Base-by-base conservation (phyloP, 2,797 vertebrate genomes). In the Xiphorhynchus erythropygius region DNA sequence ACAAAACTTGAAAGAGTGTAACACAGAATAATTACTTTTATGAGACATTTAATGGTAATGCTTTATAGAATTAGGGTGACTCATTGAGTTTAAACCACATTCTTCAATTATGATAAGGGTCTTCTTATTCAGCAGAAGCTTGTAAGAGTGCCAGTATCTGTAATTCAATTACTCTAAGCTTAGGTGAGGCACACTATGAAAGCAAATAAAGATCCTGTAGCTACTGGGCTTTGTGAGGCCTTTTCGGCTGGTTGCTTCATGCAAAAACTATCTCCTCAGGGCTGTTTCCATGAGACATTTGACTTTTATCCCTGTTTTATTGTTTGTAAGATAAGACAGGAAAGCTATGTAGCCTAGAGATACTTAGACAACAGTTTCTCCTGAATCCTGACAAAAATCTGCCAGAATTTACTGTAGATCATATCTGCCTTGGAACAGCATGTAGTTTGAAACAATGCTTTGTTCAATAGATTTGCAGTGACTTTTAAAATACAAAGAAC, bases 321-420 rank as follows among this genome's bases (percentile, higher is more conserved):
- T 6, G 3, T 63, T 55, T 65, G 5, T 32, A 62, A 60, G 7
- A 25, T 47, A 59, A 82, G 11, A 23, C 3, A 50, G 12, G 32
- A 70, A 83, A 70, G 5, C 23, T 70, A 4, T 44, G 19, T 24
- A 56, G 13, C 42, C 27, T 39, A 65, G 27, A 84, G 41, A 55
- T 33, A 39, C 9, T 62, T 65, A 57, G 75, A 69, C 11, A 79
- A 60, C 24, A 75, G 5, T 50, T 67, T 63, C 21, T 80, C 25
- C 47, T 49, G 12, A 9, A 35, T 52, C 44, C 24, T 73, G n/a
- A 47, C 7, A 73, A 83, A 83, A 67, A 53, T 19, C 14, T 16
- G 3, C 2, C 1, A 0, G 17, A 42, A 70, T 2, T 74, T 59
- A 69, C 1, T 63, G 16, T 22, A 59, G 14, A n/a, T 35, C 47